Evolutionary conservation across 1,140 invertebrate genomes (phyloP), one percentile per base, ranked within the genome.

Genomic region (Goniozus legneri): DNA sequence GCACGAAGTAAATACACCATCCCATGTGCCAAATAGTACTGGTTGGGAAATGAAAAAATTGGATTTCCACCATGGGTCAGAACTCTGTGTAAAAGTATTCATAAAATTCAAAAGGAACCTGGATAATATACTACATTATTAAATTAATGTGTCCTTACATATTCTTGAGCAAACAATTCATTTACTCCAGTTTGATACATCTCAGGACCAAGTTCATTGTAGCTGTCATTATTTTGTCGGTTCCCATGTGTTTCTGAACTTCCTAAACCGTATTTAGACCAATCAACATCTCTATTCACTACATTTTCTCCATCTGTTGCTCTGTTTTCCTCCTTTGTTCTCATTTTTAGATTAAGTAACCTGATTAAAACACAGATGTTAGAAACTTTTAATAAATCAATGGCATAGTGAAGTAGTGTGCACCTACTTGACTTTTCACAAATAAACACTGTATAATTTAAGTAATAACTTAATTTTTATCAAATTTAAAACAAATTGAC

Each of bases 21-120:
- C 95, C 93, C 95, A 97, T 2, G 93, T 95, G 12, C 95, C 95
- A 82, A 97, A 97, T 15, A 97, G 78, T 36, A 96, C 89, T 35
- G 92, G 92, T 69, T 94, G 88, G 21, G 90, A 92, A 69, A 95
- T 87, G 61, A 95, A 92, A 69, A 95, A 93, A 65, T 94, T 92
- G 16, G 89, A 89, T 75, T 91, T 90, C 91, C 91, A 94, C 90
- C 90, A 93, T 38, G 88, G 88, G 56, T 85, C 82, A 62, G 86
- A 81, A 57, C 83, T 86, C 87, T 89, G 66, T 45, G 20, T 15
- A 36, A 62, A 55, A 43, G 45, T 30, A 15, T 36, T 48, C n/a
- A n/a, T n/a, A n/a, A n/a, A n/a, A n/a, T n/a, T n/a, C n/a, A n/a
- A n/a, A n/a, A n/a, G n/a, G n/a, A n/a, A n/a, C n/a, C n/a, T n/a